phyloP scores from a whole-genome alignment of 2,888 invertebrate species.

The Panopea generosa region DNA sequence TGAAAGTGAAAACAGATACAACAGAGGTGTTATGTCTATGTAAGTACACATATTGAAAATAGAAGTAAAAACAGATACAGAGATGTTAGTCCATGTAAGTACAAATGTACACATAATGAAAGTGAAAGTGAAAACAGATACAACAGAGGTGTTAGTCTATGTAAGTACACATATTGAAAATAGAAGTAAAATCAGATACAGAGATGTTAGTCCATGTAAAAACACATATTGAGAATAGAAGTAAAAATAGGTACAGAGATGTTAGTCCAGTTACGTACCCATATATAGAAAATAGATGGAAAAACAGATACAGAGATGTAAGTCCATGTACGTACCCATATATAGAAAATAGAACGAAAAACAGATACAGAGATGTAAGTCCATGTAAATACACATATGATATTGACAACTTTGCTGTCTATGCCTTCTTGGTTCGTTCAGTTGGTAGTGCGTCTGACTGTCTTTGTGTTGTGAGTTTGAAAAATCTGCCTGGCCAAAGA shows the following conservation, averaged over 20 bases:
- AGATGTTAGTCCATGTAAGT: conserved; percentile 94
- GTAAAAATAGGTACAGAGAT: background rate
- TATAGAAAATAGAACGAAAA: background rate
- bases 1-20: background rate
- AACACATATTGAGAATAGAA: conserved; percentile 24
- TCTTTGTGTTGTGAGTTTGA: too few relatives aligned
- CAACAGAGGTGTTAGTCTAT: background rate
- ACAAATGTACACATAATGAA: background rate
- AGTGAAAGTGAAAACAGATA: background rate
- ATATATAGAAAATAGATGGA: conserved; percentile 91
- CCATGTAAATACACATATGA: too few relatives aligned
- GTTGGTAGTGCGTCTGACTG: too few relatives aligned
- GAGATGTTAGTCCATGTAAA: conserved; percentile 95
- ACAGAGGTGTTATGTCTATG: too few relatives aligned
- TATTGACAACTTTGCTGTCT: too few relatives aligned
- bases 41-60: too few relatives aligned
- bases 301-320: conserved; percentile 98
- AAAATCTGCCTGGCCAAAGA: too few relatives aligned
- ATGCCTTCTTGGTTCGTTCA: too few relatives aligned
- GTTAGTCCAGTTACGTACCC: too few relatives aligned
- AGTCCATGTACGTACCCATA: conserved; percentile 90
- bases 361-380: background rate
- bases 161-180: too few relatives aligned
- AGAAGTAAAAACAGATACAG: conserved; percentile 95
- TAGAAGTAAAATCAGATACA: conserved; percentile 94